These are phyloP conservation scores for Lasiurus cinereus DNA, from an alignment of 2,113 vertebrate genomes.

Conservation along the genomic window DNA sequence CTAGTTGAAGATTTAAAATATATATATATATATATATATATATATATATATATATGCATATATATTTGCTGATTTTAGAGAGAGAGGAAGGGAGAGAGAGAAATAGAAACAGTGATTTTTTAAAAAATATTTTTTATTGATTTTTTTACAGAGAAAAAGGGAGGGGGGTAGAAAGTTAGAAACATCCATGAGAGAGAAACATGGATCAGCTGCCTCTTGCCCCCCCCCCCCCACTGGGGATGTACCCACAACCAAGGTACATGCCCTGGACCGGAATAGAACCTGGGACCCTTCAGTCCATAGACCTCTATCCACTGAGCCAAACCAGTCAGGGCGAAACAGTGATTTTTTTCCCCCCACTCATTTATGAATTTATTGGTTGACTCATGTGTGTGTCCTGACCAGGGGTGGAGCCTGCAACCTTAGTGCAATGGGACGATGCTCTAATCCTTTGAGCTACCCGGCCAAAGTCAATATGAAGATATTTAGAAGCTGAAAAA, in stretches of 20 bases:
- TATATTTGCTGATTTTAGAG: background rate
- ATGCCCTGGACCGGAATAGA: too few species aligned
- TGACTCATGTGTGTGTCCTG: background rate
- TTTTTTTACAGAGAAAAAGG: too few species aligned
- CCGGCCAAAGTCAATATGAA: background rate
- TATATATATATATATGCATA: background rate
- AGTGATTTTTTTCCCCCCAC: too few species aligned
- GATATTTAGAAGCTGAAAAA: conserved; percentile 38
- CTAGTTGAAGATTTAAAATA: background rate
- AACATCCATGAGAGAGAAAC: too few species aligned
- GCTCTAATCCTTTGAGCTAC: background rate
- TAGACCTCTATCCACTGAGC: too few species aligned
- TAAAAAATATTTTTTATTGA: too few species aligned
- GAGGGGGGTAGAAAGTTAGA: too few species aligned
- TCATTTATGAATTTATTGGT: background rate
- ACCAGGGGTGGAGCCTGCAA: background rate
- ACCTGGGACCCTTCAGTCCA: too few species aligned
- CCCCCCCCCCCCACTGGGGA: too few species aligned
- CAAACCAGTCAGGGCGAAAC: too few species aligned
- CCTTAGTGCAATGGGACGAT: background rate
- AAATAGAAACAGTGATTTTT: background rate
- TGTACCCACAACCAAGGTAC: too few species aligned
- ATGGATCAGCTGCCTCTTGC: too few species aligned
- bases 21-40: background rate
- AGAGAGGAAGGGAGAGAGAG: background rate